Evolutionary conservation across 2,888 invertebrate genomes (phyloP), one percentile per base, ranked within the genome.

Genomic region (Furcula furcula): DNA sequence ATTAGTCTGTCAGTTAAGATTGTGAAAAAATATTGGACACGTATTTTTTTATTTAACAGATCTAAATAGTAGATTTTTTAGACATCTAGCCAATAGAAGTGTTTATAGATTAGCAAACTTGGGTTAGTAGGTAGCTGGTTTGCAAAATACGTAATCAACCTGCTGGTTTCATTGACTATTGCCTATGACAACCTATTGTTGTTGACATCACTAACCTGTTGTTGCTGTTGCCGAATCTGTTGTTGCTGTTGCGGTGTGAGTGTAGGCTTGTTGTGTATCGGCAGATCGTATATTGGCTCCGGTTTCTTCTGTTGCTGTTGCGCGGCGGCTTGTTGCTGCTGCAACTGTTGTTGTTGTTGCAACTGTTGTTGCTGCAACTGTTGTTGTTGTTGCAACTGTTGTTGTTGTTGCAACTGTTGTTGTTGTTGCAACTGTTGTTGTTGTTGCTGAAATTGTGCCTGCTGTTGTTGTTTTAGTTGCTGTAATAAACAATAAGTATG

Each of bases 261-360:
- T 10, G 74, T 73, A 11, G 84, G 84, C 45, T 82, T 86, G 62
- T 84, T 86, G 63, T 86, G 86, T 56, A 84, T 80, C 9, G 85
- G 86, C 53, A 85, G 50, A 40, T 86, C 86, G 64, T 86, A 85
- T 30, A 85, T 86, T 1, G 86, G 86, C 40, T 85, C 84, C 1
- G 85, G 85, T 36, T 86, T 84, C 57, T 77, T 77, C 27, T 68
- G 75, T 42, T 40, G 46, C 18, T 55, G 52, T 33, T 62, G 64
- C 60, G 63, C 19, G 34, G 44, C 11, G 36, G 39, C 10, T 31
- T 55, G 56, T 23, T 59, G 53, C 7, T 50, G 51, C 20, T 51
- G 52, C 9, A 39, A 46, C 30, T 62, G 65, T 9, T 48, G 54
- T 29, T 64, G 50, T 3, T 60, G 51, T 19, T 67, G 70, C 42